Conservation (phyloP, 2,797 vertebrate genomes). For the Coluber constrictor region DNA sequence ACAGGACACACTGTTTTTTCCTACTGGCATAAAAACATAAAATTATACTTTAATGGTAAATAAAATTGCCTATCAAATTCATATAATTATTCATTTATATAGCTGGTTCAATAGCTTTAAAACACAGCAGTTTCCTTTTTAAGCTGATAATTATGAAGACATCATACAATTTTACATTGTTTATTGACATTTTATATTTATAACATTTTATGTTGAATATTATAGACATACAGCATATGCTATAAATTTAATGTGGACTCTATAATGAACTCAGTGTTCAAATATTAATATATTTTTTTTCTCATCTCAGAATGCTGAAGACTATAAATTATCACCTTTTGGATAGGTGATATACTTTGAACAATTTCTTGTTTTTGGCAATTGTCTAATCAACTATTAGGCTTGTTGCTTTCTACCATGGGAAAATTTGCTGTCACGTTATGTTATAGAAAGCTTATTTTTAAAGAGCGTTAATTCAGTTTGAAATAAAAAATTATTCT, state of each 20-base stretch:
- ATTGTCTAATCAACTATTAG: neutral
- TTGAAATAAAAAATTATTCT: constrained; percentile 16
- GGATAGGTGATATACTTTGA: neutral
- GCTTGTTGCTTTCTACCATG: neutral
- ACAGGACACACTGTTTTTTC: neutral
- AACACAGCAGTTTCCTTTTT: neutral
- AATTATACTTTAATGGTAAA: neutral
- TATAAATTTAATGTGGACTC: neutral
- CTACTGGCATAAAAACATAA: neutral
- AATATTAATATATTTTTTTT: neutral
- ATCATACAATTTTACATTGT: neutral
- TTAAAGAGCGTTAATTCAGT: neutral
- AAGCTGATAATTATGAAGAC: neutral
- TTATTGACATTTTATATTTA: neutral
- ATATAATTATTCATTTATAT: neutral
- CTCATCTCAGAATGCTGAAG: neutral
- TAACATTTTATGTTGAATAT: neutral
- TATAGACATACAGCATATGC: neutral
- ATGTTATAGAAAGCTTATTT: constrained; percentile 6
- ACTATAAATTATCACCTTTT: neutral
- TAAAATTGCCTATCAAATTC: neutral
- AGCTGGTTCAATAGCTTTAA: neutral
- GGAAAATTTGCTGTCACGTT: neutral
- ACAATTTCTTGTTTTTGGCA: neutral
- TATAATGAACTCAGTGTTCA: neutral